Conservation (phyloP, 2,888 invertebrate species). For the Serrognathus titanus region DNA sequence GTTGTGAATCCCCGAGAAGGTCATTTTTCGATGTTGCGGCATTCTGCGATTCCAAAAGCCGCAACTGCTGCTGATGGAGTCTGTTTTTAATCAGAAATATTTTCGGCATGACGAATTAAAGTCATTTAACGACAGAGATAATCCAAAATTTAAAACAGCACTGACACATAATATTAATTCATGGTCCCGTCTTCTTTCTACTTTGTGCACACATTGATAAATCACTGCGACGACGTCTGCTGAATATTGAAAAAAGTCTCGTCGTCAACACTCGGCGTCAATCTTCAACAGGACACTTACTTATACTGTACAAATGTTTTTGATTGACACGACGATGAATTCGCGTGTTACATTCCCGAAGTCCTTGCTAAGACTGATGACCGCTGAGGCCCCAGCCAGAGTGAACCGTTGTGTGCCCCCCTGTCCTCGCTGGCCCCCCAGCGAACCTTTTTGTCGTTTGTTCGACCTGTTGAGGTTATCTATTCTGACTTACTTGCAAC, state of each 20-base stretch:
- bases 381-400: constrained; percentile 42
- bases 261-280: neutral
- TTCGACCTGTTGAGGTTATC: constrained; percentile 43
- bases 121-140: neutral
- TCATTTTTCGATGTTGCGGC: constrained; percentile 63
- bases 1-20: constrained; percentile 55
- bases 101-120: constrained; percentile 71
- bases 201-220: constrained; percentile 1
- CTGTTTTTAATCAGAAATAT: constrained; percentile 89
- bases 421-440: constrained; percentile 32
- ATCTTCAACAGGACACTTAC: constrained; percentile 1
- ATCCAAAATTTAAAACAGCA: neutral
- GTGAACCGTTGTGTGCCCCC: constrained; percentile 44
- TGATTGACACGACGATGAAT: constrained; percentile 1
- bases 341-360: constrained; percentile 37
- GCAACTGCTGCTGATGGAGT: constrained; percentile 86
- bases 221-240: neutral
- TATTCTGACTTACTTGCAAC: constrained; percentile 41
- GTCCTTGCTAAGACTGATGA: constrained; percentile 50
- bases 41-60: constrained; percentile 79
- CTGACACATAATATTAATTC: constrained; percentile 8
- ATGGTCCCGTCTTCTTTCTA: neutral
- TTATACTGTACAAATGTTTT: neutral
- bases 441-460: constrained; percentile 31
- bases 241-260: neutral